Base-by-base conservation (phyloP, 2,113 vertebrate genomes). In the Struthidea cinerea region DNA sequence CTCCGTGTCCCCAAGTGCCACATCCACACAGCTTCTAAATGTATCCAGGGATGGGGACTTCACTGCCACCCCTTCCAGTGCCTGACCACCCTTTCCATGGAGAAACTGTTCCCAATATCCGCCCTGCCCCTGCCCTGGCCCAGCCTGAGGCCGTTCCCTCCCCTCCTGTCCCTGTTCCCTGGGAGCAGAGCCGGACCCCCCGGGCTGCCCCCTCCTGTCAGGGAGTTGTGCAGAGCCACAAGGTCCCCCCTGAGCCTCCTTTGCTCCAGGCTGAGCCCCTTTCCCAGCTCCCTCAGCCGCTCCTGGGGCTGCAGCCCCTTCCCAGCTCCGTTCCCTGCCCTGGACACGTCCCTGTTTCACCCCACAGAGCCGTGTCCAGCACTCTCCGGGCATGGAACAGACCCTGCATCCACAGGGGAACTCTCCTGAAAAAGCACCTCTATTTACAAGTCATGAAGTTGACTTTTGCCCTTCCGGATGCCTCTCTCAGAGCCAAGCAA, bases 361-460 rank as follows among this genome's bases (percentile, higher is more conserved):
- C 44, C 75, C 65, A 12, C 50, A 16, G 63, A 30, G 50, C 69
- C 1, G 5, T 22, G 71, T 6, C 71, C 55, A n/a, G 13, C 49
- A 6, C 32, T 11, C 13, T 11, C 44, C 0, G 2, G 41, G 14
- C 80, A 17, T 2, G 39, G 74, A 42, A 3, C 49, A 49, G 11
- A 14, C 56, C 33, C 73, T 47, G 53, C 7, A 1, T 2, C 47
- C 8, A 0, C 11, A 65, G 2, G 6, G 8, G 11, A 21, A 1
- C 27, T 1, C 32, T 84, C 55, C 70, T 10, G 3, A 4, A 13
- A 35, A 37, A 39, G 4, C 1, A 30, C 3, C 27, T 55, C 10
- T 33, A 42, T 55, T 44, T 6, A 11, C 21, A 69, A 67, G 13
- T 5, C 53, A 55, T 0, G 8, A 3, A 53, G 10, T 6, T 53